Base-by-base conservation (phyloP, 2,888 invertebrate species). In the Spicauda simplicius region DNA sequence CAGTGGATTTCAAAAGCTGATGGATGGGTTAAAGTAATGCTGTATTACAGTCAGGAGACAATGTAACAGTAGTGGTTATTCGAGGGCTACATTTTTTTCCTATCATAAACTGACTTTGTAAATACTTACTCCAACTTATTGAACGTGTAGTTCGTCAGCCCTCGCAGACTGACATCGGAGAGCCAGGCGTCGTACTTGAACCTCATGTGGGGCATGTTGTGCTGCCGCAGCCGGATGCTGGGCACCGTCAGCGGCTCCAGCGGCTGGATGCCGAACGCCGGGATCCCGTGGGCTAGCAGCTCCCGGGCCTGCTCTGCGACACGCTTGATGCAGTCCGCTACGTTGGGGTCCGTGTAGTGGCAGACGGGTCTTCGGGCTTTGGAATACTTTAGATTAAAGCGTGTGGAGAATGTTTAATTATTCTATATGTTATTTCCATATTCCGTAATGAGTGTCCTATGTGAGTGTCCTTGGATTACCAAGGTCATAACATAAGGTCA, bases 211-310 rank as follows among this genome's bases (percentile, higher is more conserved):
- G 94, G 89, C 76, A 83, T 86, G 61, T 86, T 90, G 68, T 92
- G 93, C 70, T 95, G 95, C 64, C 95, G 87, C 3, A 95, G 80
- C 54, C 94, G 85, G 54, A 95, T 91, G 75, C 94, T 94, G 16
- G 95, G 94, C 11, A 95, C 87, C 70, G 87, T 85, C 56, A 95
- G 80, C 0, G 95, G 95, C 58, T 95, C 95, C 56, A 95, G 80
- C 0, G 95, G 85, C 54, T 95, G 95, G 25, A 95, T 94, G 16
- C 90, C 92, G 11, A 95, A 80, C 41, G 94, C 94, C 0, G 95
- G 94, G 53, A 95, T 94, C 14, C 95, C 95, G 61, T 87, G 85
- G 0, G 92, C 88, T 1, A 95, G 84, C 41, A 94, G 88, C 0
- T 85, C 84, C 57, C 93, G 85, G 0, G 95, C 90, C 52, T 91